phyloP scores from a whole-genome alignment of 2,888 invertebrate genomes.

The Mellilla xanthometata region DNA sequence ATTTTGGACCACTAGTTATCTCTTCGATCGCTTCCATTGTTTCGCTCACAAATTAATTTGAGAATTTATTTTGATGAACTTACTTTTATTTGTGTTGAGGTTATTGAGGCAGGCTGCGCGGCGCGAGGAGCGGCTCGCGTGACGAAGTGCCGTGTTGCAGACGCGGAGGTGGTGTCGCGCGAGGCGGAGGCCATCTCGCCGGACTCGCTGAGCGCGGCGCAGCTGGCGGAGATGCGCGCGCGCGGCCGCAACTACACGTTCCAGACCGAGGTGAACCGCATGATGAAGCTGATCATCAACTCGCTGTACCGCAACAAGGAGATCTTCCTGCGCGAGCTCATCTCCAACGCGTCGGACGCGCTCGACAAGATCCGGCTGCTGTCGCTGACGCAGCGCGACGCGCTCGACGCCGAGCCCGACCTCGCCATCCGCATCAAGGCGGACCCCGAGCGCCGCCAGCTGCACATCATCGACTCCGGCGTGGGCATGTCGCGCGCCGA shows the following conservation, averaged over 20 bases:
- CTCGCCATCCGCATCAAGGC: conserved; percentile 95
- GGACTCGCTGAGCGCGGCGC: conserved; percentile 96
- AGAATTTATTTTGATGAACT: too few species aligned
- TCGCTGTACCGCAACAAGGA: conserved; percentile 99
- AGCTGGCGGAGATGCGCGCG: conserved; percentile 95
- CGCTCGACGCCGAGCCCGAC: conserved; percentile 90
- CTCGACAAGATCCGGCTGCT: conserved; percentile 98
- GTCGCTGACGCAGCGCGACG: conserved; percentile 92
- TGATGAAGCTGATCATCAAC: conserved; percentile 99
- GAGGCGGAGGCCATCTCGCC: conserved; percentile 98
- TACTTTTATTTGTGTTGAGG: too few species aligned
- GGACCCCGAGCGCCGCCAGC: conserved; percentile 94
- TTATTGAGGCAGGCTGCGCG: too few species aligned
- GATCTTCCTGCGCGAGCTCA: conserved; percentile 98
- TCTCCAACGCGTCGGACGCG: conserved; percentile 99
- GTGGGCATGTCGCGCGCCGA: conserved; percentile 98
- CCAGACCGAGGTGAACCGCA: conserved; percentile 99
- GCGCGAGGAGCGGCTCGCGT: too few species aligned
- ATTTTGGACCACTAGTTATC: too few species aligned
- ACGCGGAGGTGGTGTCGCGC: conserved; percentile 94
- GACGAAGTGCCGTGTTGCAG: conserved; percentile 68
- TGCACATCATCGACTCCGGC: conserved; percentile 98
- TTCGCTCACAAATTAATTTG: too few species aligned
- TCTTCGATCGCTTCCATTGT: too few species aligned
- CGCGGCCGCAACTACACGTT: conserved; percentile 94